phyloP scores from a whole-genome alignment of 2,113 vertebrate species.

The Laticauda laticaudata region DNA sequence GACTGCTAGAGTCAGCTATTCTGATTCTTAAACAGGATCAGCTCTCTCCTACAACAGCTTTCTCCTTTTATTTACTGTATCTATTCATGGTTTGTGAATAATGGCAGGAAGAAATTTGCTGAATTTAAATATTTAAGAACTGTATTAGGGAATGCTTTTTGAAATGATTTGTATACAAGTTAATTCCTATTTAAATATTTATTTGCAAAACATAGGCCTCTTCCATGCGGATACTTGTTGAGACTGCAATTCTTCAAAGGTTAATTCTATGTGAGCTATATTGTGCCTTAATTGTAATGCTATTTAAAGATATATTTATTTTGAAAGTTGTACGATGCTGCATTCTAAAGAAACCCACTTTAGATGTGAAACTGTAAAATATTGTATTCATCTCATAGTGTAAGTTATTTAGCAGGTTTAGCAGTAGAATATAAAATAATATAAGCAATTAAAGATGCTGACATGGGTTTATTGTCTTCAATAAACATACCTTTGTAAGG shows the following conservation, averaged over 20 bases:
- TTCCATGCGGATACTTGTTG: slow-evolving; percentile 66
- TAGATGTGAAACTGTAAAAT: slow-evolving; percentile 97
- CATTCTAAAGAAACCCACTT: slow-evolving; percentile 90
- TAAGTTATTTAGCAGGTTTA: slow-evolving; percentile 99
- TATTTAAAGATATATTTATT: slow-evolving; percentile 99
- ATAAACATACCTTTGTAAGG: slow-evolving; percentile 94
- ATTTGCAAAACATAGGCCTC: slow-evolving; percentile 69
- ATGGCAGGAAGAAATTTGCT: slow-evolving; percentile 72
- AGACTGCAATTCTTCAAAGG: slow-evolving; percentile 77
- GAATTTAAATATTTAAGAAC: slow-evolving; percentile 76
- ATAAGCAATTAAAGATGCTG: slow-evolving; percentile 95
- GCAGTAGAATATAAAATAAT: slow-evolving; percentile 90
- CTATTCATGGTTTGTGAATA: slow-evolving; percentile 73
- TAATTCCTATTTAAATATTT: slow-evolving; percentile 79
- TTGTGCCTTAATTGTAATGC: slow-evolving; percentile 98
- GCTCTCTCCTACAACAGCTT: slow-evolving; percentile 76
- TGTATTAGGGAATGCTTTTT: slow-evolving; percentile 68
- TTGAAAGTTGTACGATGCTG: slow-evolving; percentile 93
- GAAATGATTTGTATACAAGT: slow-evolving; percentile 74
- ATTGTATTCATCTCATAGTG: slow-evolving; percentile 99
- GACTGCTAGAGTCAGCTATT: slow-evolving; percentile 91
- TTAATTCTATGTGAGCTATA: slow-evolving; percentile 82
- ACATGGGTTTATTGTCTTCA: slow-evolving; percentile 95
- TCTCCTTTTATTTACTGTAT: slow-evolving; percentile 80
- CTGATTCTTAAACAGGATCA: slow-evolving; percentile 87